Evolutionary conservation across 1,140 invertebrate species (phyloP).

Genomic region (Papilio aristodemus): DNA sequence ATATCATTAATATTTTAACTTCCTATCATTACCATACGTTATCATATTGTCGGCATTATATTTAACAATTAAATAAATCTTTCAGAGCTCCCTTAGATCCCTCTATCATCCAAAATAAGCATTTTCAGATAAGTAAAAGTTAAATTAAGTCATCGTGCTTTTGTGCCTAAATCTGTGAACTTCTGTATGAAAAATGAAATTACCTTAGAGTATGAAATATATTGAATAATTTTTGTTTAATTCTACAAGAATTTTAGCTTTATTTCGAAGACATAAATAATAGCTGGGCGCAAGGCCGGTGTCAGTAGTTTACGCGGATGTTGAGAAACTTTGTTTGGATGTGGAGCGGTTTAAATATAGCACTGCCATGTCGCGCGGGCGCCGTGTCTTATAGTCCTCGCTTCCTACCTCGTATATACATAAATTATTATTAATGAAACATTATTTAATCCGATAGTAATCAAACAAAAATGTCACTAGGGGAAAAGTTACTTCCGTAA

Average conservation of each 20-base stretch:
- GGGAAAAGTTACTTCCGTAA: too few species aligned
- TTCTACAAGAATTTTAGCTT: background rate
- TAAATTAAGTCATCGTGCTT: too few species aligned
- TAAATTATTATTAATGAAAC: background rate
- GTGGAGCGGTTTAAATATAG: conserved; percentile 63
- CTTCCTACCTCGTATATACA: conserved; percentile 39
- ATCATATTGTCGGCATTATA: too few species aligned
- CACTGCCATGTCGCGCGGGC: conserved; percentile 38
- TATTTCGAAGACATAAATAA: background rate
- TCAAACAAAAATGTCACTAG: too few species aligned
- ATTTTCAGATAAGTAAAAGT: too few species aligned
- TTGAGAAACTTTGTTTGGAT: conserved; percentile 63
- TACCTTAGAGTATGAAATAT: too few species aligned
- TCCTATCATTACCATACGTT: too few species aligned
- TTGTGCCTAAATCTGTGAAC: too few species aligned
- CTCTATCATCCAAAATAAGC: conserved; percentile 85
- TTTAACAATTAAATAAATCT: too few species aligned
- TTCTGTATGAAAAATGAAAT: background rate
- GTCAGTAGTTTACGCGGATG: conserved; percentile 45
- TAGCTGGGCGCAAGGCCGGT: conserved; percentile 48
- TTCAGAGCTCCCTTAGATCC: too few species aligned
- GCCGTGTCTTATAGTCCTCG: conserved; percentile 31
- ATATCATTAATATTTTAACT: too few species aligned
- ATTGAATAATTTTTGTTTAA: background rate
- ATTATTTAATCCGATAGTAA: background rate